Percentiles rank a stretch among this genome's conserved stretches.
Evolutionary conservation across 2,888 invertebrate genomes (phyloP).

Genomic region (Oscheius sp.): DNA sequence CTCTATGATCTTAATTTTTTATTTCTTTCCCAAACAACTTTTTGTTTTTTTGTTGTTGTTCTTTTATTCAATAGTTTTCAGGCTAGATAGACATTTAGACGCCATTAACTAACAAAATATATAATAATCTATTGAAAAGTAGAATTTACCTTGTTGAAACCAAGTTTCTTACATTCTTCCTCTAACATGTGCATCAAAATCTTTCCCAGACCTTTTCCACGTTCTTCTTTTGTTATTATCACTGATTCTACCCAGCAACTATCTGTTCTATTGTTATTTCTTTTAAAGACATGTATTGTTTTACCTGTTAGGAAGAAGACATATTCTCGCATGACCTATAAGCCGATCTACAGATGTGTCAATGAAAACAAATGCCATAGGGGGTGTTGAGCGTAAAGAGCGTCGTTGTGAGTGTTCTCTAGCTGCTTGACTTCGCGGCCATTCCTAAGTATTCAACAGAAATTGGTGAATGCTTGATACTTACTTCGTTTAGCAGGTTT

Average conservation of each 20-base stretch:
- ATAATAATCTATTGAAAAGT: neutral
- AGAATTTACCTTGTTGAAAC: slow-evolving; percentile 45
- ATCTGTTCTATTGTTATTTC: slow-evolving; percentile 25
- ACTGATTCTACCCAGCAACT: slow-evolving; percentile 63
- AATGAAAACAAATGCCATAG: slow-evolving; percentile 58
- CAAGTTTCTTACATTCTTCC: slow-evolving; percentile 38
- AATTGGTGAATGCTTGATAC: neutral
- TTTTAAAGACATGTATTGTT: neutral
- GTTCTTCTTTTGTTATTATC: slow-evolving; percentile 40
- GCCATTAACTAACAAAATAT: no score
- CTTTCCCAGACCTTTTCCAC: slow-evolving; percentile 70
- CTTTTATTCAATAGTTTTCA: no score
- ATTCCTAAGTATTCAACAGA: slow-evolving; percentile 40
- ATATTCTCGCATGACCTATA: slow-evolving; percentile 56
- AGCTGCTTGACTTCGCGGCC: slow-evolving; percentile 53
- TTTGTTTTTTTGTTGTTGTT: slow-evolving; percentile 14
- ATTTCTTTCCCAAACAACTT: no score
- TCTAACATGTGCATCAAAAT: slow-evolving; percentile 71
- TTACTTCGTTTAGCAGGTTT: slow-evolving; percentile 54
- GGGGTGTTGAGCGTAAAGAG: slow-evolving; percentile 50
- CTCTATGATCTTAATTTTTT: no score
- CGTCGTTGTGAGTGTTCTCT: slow-evolving; percentile 50
- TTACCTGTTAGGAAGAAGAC: slow-evolving; percentile 51
- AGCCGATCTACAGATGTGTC: slow-evolving; percentile 33
- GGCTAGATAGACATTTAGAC: no score